phyloP scores from a whole-genome alignment of 2,113 vertebrate species.

The Melanostigma gelatinosum region DNA sequence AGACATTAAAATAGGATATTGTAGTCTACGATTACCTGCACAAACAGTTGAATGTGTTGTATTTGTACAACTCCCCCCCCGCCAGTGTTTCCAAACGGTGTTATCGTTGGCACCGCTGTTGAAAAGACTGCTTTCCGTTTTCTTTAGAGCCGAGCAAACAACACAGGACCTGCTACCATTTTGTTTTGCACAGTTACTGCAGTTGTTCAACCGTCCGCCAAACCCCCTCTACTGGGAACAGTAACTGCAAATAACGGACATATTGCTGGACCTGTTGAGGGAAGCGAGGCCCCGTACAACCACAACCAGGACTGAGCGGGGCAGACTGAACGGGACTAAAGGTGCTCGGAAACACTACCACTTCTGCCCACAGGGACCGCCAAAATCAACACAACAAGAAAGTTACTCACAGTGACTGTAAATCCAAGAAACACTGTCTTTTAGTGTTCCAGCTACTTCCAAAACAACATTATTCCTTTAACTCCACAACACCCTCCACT shows the following conservation, averaged over 20 bases:
- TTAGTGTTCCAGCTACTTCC: not conserved
- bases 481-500: slow-evolving; percentile 9
- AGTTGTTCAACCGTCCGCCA: no score
- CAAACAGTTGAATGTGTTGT: not conserved
- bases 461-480: slow-evolving; percentile 9
- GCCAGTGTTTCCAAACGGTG: not conserved
- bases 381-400: not conserved
- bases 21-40: slow-evolving; percentile 2
- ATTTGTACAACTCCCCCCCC: not conserved
- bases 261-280: no score
- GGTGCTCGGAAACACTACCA: not conserved
- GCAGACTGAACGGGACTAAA: not conserved
- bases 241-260: no score
- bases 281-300: no score
- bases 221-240: no score
- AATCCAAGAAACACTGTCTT: no score
- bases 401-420: not conserved
- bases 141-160: not conserved
- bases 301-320: not conserved
- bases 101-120: not conserved
- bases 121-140: not conserved
- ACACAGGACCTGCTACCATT: not conserved
- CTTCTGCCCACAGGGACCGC: not conserved
- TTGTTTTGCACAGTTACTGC: not conserved
- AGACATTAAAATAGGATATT: not conserved